Evolutionary conservation across 2,888 invertebrate genomes (phyloP).

Genomic region (Entomobrya proxima): DNA sequence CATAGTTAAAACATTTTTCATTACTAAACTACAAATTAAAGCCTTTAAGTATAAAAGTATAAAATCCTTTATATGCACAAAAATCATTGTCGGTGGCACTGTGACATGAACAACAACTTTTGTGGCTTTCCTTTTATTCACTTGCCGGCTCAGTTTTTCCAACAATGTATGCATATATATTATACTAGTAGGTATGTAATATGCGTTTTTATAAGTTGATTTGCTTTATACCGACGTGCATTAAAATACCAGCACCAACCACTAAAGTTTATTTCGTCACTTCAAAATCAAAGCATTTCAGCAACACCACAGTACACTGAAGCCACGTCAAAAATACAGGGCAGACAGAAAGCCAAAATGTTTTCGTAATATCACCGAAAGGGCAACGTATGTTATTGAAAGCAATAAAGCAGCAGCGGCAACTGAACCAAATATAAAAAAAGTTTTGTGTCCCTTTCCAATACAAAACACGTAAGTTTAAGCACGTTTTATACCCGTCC

Average conservation of each 20-base stretch:
- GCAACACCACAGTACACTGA: neutral
- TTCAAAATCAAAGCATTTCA: conserved; percentile 7
- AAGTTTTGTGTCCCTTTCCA: neutral
- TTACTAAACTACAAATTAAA: neutral
- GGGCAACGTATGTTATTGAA: conserved; percentile 18
- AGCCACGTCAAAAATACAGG: neutral
- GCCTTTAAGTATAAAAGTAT: too few species aligned
- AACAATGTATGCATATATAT: neutral
- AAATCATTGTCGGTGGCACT: neutral
- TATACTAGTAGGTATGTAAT: neutral
- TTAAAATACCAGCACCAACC: neutral
- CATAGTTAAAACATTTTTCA: too few species aligned
- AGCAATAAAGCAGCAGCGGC: conserved; percentile 7
- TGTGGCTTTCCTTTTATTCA: conserved; percentile 1
- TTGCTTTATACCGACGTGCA: neutral
- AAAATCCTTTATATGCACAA: too few species aligned
- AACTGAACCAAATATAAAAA: conserved; percentile 24
- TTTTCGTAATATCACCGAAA: conserved; percentile 22
- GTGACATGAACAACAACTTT: conserved; percentile 3
- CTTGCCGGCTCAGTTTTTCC: too few species aligned
- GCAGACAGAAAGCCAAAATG: neutral
- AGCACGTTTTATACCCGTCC: too few species aligned
- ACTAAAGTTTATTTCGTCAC: conserved; percentile 8
- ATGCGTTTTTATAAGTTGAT: neutral
- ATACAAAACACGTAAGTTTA: neutral